Evolutionary conservation across 2,797 vertebrate genomes (phyloP).

Genomic region (Acanthis flammea): DNA sequence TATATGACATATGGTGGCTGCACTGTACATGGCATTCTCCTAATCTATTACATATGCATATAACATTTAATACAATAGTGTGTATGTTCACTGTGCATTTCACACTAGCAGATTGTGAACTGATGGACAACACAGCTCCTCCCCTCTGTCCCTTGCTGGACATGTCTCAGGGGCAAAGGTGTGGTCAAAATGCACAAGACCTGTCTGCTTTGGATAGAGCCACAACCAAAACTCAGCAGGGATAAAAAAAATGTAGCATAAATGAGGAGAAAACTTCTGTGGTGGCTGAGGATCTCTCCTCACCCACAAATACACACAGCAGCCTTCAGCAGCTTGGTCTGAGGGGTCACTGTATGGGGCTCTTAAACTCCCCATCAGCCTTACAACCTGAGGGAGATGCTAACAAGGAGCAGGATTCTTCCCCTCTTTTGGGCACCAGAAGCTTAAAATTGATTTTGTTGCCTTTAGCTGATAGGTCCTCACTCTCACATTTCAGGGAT

Average conservation of each 20-base stretch:
- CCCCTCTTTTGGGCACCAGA: background rate
- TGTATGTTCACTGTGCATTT: background rate
- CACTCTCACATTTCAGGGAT: background rate
- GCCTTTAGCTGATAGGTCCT: background rate
- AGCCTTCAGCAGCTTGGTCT: background rate
- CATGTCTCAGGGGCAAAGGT: background rate
- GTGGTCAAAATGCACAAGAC: background rate
- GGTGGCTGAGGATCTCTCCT: background rate
- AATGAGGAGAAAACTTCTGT: background rate
- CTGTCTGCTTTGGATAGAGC: background rate
- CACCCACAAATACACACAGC: background rate
- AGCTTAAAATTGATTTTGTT: constrained; percentile 16
- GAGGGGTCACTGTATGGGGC: background rate
- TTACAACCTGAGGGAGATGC: background rate
- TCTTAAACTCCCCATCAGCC: background rate
- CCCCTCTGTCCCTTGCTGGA: background rate
- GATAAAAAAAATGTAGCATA: background rate
- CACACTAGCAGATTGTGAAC: background rate
- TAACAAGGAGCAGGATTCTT: background rate
- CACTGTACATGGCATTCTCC: constrained; percentile 14
- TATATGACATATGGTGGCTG: constrained; percentile 57
- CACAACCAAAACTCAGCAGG: background rate
- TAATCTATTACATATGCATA: constrained; percentile 28
- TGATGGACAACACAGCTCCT: background rate
- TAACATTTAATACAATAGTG: background rate